Evolutionary conservation across 2,113 vertebrate species (phyloP), one percentile per base, ranked within the genome.

Genomic region (Symphodus melops): DNA sequence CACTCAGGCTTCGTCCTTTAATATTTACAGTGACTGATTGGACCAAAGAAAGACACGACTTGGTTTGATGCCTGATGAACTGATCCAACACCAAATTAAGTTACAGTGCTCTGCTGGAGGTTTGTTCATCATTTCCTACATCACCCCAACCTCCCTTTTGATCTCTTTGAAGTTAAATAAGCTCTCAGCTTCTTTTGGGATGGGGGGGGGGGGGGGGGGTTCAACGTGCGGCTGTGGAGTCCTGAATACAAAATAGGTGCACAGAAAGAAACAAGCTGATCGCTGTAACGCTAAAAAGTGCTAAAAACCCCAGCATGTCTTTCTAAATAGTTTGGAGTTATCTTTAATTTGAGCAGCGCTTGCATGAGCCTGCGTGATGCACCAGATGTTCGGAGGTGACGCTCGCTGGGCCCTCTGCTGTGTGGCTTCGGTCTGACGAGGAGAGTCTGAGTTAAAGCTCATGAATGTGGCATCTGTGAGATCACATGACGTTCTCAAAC

Each of bases 381-480:
- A 65, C 36, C 68, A 76, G 75, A 77, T 78, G 83, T 59, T 48
- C 20, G 2, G 39, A 46, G 62, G 64, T 55, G 53, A 60, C 3
- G 33, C 68, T 78, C 16, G 2, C n/a, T 1, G 49, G 74, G 82
- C 61, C 58, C 41, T 9, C 59, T n/a, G 57, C 53, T 13, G 49
- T 42, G 72, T 66, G 63, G 46, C 71, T 70, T 53, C 19, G 69
- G 39, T 75, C 33, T 5, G 20, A 63, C 28, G 41, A 20, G 46
- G 58, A 88, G 46, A 81, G 68, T 52, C 36, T 60, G 54, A 57
- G 67, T 64, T 86, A 55, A 75, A 55, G 59, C 67, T 75, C 61
- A 56, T 6, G 9, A 59, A 42, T 28, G 36, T 42, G 55, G 48
- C 79, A 79, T 85, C 79, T 87, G 86, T 33, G 82, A 77, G 70